Evolutionary conservation across 1,140 invertebrate genomes (phyloP).

Genomic region (Solen grandis): DNA sequence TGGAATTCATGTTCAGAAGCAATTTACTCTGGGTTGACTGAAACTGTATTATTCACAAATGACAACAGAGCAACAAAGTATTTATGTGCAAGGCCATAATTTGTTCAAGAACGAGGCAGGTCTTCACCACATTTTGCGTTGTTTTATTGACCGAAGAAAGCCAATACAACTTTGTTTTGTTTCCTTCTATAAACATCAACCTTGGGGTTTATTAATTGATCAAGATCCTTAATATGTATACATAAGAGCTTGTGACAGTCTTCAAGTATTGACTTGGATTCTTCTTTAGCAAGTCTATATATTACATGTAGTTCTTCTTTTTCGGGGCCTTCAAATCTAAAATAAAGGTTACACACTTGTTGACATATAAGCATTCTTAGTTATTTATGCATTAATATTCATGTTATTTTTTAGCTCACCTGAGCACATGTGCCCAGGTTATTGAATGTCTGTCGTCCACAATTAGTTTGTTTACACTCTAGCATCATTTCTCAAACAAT

Average conservation of each 20-base stretch:
- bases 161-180: neutral
- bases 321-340: neutral
- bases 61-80: slow-evolving; percentile 7
- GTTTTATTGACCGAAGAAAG: slow-evolving; percentile 10
- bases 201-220: slow-evolving; percentile 3
- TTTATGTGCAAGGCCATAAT: slow-evolving; percentile 5
- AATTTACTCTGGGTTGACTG: slow-evolving; percentile 6
- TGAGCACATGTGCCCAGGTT: no score
- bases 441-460: no score
- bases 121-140: slow-evolving; percentile 1
- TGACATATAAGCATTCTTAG: no score
- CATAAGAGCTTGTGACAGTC: slow-evolving; percentile 9
- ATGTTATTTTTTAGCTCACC: no score
- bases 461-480: no score
- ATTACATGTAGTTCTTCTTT: neutral
- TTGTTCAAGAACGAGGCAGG: slow-evolving; percentile 12
- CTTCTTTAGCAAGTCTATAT: slow-evolving; percentile 7
- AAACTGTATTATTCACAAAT: slow-evolving; percentile 22
- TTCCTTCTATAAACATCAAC: slow-evolving; percentile 12
- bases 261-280: slow-evolving; percentile 10
- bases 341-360: neutral
- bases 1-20: slow-evolving; percentile 9
- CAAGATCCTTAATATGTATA: slow-evolving; percentile 22
- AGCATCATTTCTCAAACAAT: no score
- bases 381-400: no score